phyloP scores from a whole-genome alignment of 2,888 invertebrate species.

The Cheilosia variabilis region DNA sequence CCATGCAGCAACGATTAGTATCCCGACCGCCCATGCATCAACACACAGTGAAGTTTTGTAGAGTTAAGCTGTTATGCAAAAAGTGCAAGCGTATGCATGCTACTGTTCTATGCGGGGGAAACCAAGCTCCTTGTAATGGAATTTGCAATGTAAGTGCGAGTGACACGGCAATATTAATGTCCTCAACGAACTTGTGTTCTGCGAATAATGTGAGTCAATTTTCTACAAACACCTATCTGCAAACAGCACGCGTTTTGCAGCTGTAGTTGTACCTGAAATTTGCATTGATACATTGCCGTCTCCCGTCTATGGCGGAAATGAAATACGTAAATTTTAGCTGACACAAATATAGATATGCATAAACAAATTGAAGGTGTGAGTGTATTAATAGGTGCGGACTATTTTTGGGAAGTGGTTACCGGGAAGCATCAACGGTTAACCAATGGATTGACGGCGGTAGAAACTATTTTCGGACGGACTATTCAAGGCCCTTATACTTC shows the following conservation, averaged over 20 bases:
- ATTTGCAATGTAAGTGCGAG: constrained; percentile 3
- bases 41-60: no score
- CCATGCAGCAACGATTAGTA: no score
- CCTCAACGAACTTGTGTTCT: constrained; percentile 3
- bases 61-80: no score
- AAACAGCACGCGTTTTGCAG: neutral
- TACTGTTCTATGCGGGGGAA: neutral
- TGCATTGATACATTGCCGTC: constrained; percentile 3
- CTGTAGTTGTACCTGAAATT: constrained; percentile 4
- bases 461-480: neutral
- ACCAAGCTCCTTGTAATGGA: neutral
- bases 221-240: neutral
- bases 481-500: neutral
- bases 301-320: neutral
- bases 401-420: no score
- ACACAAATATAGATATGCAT: no score
- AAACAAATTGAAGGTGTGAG: no score
- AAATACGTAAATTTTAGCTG: no score
- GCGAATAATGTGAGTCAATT: constrained; percentile 1
- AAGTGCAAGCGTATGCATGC: constrained; percentile 2
- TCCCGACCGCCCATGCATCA: no score
- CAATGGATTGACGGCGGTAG: constrained; percentile 4
- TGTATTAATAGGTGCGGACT: no score
- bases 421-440: neutral
- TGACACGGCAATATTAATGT: neutral